Conservation (phyloP, 1,140 invertebrate genomes). For the Bradynema listronoti region DNA sequence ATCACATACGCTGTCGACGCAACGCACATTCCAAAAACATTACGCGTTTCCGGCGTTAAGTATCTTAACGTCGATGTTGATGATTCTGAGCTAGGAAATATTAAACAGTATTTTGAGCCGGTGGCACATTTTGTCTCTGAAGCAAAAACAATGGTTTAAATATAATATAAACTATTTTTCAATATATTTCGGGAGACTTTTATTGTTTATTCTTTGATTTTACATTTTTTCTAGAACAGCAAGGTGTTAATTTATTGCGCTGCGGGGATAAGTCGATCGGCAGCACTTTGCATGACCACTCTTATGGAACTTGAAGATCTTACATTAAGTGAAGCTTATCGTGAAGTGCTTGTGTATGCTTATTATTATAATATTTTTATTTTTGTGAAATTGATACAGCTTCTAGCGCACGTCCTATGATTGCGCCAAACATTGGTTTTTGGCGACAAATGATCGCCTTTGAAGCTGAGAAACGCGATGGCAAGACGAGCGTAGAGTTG, state of each 20-base stretch:
- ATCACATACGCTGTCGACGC: conserved; percentile 40
- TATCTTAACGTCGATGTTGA: no score
- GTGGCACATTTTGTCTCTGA: neutral
- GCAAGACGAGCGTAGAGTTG: conserved; percentile 35
- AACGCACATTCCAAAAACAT: conserved; percentile 46
- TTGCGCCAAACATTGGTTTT: conserved; percentile 79
- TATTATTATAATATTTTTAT: neutral
- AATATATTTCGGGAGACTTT: no score
- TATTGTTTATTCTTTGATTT: no score
- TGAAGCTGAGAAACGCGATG: conserved; percentile 63
- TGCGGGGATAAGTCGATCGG: conserved; percentile 76
- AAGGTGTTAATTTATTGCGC: conserved; percentile 75
- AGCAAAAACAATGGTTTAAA: conserved; percentile 10
- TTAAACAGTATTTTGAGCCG: neutral
- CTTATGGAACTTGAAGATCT: conserved; percentile 73
- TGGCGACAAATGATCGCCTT: conserved; percentile 74
- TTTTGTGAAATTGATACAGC: no score
- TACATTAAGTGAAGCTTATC: conserved; percentile 70
- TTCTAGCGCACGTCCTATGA: conserved; percentile 66
- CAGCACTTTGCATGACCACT: conserved; percentile 75
- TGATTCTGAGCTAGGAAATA: no score
- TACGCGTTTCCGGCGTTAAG: no score
- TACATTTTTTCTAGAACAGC: conserved; percentile 64
- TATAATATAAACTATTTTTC: neutral
- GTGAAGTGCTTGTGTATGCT: conserved; percentile 62